Evolutionary conservation across 2,113 vertebrate genomes (phyloP).

Genomic region (Paratilapia polleni): DNA sequence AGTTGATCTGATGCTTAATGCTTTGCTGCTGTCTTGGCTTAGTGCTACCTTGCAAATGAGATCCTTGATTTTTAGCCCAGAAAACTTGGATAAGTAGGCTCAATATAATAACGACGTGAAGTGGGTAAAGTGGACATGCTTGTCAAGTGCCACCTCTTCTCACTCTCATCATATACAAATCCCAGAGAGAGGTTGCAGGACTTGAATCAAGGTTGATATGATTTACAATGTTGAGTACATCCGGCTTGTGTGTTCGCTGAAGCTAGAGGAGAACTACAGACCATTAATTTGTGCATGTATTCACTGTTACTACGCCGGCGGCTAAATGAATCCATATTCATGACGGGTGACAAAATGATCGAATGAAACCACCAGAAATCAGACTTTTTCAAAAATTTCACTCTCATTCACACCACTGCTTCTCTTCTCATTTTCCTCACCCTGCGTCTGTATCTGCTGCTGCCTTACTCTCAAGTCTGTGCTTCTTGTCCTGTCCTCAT

Average conservation of each 20-base stretch:
- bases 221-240: slow-evolving; percentile 6
- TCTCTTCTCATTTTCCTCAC: not conserved
- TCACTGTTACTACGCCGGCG: slow-evolving; percentile 22
- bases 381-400: not conserved
- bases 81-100: slow-evolving; percentile 11
- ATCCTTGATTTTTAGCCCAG: slow-evolving; percentile 23
- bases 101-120: not conserved
- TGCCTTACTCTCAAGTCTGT: not conserved
- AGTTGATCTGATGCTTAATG: slow-evolving; percentile 37
- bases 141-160: slow-evolving; percentile 13
- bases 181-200: not conserved
- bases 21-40: not conserved
- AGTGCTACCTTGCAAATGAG: not conserved
- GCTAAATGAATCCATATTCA: slow-evolving; percentile 64
- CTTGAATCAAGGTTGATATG: slow-evolving; percentile 17
- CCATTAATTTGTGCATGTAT: slow-evolving; percentile 45
- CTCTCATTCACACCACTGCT: not conserved
- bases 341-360: slow-evolving; percentile 61
- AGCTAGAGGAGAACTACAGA: not conserved
- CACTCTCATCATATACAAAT: not conserved
- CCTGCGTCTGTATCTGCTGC: not conserved
- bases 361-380: slow-evolving; percentile 49
- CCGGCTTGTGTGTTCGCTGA: slow-evolving; percentile 28
- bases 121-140: slow-evolving; percentile 23
- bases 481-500: slow-evolving; percentile 52